phyloP scores from a whole-genome alignment of 2,113 vertebrate species.

The Elephas maximus region DNA sequence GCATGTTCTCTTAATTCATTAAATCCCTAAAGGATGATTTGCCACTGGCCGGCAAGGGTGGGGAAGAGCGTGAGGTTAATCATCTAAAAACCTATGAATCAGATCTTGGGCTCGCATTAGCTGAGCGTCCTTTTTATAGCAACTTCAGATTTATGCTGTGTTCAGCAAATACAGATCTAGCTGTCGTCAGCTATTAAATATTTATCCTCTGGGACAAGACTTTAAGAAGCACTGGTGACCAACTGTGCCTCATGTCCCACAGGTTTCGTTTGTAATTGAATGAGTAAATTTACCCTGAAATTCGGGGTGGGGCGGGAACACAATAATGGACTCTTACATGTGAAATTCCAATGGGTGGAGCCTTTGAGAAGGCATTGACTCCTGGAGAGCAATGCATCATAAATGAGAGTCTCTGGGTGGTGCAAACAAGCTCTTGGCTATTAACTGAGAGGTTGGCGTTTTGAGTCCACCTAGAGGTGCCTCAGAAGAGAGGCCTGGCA shows the following conservation, averaged over 20 bases:
- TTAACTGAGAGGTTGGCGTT: no score
- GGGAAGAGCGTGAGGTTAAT: slow-evolving; percentile 37
- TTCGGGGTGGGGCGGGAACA: neutral
- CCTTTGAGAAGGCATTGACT: neutral
- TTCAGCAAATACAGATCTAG: slow-evolving; percentile 45
- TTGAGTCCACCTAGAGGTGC: no score
- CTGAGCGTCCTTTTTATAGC: slow-evolving; percentile 39
- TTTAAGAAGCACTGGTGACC: neutral
- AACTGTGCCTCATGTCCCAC: neutral
- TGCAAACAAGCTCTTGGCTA: neutral
- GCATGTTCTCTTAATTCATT: neutral
- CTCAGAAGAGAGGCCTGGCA: neutral
- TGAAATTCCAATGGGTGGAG: neutral
- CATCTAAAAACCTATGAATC: slow-evolving; percentile 72
- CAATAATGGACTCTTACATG: neutral
- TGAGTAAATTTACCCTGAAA: neutral
- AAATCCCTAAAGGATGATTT: neutral
- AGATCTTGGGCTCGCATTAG: neutral
- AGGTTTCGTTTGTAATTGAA: neutral
- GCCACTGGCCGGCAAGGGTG: neutral
- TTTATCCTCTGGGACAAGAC: neutral
- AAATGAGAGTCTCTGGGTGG: neutral
- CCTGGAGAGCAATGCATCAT: neutral
- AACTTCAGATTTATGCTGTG: neutral
- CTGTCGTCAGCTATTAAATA: neutral